Percentiles rank a stretch among this genome's conserved stretches.
Evolutionary conservation across 2,113 vertebrate species (phyloP).

Genomic region (Picathartes gymnocephalus): DNA sequence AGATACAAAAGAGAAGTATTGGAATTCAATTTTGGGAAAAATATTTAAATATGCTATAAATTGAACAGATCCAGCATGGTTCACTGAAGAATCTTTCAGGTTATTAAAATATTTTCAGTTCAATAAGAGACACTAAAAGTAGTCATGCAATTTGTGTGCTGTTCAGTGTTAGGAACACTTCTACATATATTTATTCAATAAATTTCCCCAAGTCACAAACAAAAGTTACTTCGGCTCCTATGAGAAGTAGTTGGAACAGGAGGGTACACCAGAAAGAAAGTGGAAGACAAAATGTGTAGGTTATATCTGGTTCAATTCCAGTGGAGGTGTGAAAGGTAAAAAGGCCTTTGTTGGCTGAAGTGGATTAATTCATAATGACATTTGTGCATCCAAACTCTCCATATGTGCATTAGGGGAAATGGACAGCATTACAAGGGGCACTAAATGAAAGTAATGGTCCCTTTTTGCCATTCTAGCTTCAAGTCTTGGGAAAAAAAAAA

Average conservation of each 20-base stretch:
- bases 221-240: slow-evolving; percentile 8
- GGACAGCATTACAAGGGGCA: background rate
- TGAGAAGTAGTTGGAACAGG: background rate
- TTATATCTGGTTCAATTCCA: slow-evolving; percentile 12
- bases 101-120: slow-evolving; percentile 69
- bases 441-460: background rate
- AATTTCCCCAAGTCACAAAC: slow-evolving; percentile 54
- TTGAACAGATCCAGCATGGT: slow-evolving; percentile 42
- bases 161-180: slow-evolving; percentile 55
- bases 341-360: slow-evolving; percentile 25
- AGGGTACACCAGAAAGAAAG: slow-evolving; percentile 48
- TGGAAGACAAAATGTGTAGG: background rate
- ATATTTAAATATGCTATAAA: slow-evolving; percentile 65
- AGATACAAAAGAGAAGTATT: slow-evolving; percentile 63
- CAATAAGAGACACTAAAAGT: slow-evolving; percentile 42
- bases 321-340: slow-evolving; percentile 34
- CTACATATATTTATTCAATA: slow-evolving; percentile 29
- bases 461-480: background rate
- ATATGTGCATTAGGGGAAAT: background rate
- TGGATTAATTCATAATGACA: background rate
- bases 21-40: slow-evolving; percentile 60
- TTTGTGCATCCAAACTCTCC: background rate
- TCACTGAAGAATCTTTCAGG: slow-evolving; percentile 58
- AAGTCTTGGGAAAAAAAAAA: background rate
- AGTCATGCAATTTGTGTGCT: slow-evolving; percentile 33